Conservation (phyloP, 1,140 invertebrate species). For the Drosophila nigromelanica region DNA sequence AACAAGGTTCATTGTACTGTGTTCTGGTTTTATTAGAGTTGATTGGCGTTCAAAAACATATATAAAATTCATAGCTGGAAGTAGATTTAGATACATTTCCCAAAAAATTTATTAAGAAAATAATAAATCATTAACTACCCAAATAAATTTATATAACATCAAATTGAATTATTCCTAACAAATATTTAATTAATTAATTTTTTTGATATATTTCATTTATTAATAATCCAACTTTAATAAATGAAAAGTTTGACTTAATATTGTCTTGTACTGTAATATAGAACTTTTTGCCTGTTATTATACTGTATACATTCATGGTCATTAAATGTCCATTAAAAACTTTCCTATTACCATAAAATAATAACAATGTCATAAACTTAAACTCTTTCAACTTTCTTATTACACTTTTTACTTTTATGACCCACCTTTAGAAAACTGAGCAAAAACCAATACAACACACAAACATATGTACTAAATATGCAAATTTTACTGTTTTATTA, state of each 20-base stretch:
- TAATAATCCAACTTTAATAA: too few relatives aligned
- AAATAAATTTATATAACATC: too few relatives aligned
- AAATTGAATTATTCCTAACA: too few relatives aligned
- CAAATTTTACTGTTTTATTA: conserved; percentile 39
- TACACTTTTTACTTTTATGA: not conserved
- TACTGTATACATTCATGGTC: not conserved
- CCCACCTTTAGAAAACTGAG: not conserved
- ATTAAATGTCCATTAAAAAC: not conserved
- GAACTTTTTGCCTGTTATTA: too few relatives aligned
- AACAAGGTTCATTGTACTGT: conserved; percentile 5
- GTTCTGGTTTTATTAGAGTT: not conserved
- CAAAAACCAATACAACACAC: not conserved
- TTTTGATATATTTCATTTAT: too few relatives aligned
- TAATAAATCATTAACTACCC: too few relatives aligned
- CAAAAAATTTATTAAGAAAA: too few relatives aligned
- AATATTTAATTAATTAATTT: too few relatives aligned
- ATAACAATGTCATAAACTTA: conserved; percentile 1
- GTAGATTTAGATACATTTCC: too few relatives aligned
- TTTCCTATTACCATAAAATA: not conserved
- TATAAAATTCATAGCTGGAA: too few relatives aligned
- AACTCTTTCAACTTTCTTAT: not conserved
- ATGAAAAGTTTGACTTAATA: too few relatives aligned
- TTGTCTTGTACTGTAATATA: too few relatives aligned
- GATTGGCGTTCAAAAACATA: not conserved
- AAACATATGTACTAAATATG: conserved; percentile 2